These are phyloP conservation scores for Ifrita kowaldi DNA, from an alignment of 2,113 vertebrate species.

Conservation along the genomic window DNA sequence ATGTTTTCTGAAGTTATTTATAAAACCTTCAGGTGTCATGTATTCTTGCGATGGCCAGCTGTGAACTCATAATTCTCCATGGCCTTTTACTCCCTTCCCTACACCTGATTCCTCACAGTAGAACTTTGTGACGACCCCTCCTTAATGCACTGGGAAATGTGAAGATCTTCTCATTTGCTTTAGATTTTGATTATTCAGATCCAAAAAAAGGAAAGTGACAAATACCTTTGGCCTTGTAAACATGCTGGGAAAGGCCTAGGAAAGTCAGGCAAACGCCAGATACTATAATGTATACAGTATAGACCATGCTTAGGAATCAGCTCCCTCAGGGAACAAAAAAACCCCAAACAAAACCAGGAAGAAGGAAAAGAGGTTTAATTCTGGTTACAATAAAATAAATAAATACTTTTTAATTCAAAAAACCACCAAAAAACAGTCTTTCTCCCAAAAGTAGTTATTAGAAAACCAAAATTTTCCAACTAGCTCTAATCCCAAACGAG, in stretches of 20 bases:
- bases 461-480: background rate
- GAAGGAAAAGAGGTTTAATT: background rate
- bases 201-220: background rate
- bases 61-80: background rate
- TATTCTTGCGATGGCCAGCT: background rate
- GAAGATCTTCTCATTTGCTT: background rate
- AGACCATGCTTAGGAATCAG: background rate
- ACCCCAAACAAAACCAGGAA: background rate
- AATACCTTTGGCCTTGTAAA: background rate
- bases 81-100: background rate
- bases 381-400: background rate
- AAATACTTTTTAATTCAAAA: background rate
- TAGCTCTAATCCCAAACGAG: background rate
- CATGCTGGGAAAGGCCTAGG: background rate
- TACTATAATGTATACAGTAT: background rate
- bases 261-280: background rate
- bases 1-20: background rate
- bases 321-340: background rate
- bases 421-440: rapidly evolving
- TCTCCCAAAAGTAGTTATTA: background rate
- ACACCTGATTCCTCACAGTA: background rate
- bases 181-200: background rate
- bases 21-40: background rate
- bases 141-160: background rate
- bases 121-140: background rate